These are phyloP conservation scores for Leptobrachium ailaonicum DNA, from an alignment of 2,113 vertebrate genomes.

Conservation along the genomic window DNA sequence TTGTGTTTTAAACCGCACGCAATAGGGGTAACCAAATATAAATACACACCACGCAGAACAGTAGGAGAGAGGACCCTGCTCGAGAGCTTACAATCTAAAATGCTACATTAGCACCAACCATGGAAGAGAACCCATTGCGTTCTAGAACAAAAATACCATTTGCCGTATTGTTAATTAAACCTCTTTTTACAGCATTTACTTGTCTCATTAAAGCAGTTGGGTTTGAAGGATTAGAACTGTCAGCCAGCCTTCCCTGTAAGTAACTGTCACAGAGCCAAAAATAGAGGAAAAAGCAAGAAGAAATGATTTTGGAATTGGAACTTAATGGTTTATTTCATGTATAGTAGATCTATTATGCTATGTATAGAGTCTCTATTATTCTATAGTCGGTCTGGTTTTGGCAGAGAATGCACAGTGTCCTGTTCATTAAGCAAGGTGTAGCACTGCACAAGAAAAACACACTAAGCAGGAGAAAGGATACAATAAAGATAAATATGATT, in stretches of 20 bases:
- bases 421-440: neutral
- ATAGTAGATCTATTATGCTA: neutral
- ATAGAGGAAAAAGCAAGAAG: neutral
- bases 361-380: conserved; percentile 18
- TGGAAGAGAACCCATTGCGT: neutral
- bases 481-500: too few species aligned
- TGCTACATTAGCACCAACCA: too few species aligned
- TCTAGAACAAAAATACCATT: neutral
- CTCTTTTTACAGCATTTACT: neutral
- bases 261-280: conserved; percentile 25
- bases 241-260: conserved; percentile 40
- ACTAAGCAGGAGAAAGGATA: too few species aligned
- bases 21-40: too few species aligned
- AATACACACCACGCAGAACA: too few species aligned
- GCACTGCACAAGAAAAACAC: too few species aligned
- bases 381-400: neutral
- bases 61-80: too few species aligned
- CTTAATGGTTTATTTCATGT: conserved; percentile 7
- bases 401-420: neutral
- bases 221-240: conserved; percentile 22
- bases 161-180: conserved; percentile 11
- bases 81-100: too few species aligned
- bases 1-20: too few species aligned
- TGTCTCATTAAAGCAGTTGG: conserved; percentile 15
- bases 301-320: neutral